Conservation (phyloP, 2,888 invertebrate species). For the Tromatobia lineatoria region DNA sequence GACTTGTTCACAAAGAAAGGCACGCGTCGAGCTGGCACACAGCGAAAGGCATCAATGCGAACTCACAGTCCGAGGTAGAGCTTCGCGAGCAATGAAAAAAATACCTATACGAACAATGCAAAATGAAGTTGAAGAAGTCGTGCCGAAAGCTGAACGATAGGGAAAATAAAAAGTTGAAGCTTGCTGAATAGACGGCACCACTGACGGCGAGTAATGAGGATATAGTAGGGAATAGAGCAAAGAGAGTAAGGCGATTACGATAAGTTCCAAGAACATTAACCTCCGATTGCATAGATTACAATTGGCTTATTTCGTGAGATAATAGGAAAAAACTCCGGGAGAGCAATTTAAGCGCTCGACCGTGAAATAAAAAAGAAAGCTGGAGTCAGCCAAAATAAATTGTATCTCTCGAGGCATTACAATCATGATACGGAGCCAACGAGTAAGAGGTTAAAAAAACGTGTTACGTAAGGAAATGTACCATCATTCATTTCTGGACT, state of each 20-base stretch:
- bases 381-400: neutral
- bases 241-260: neutral
- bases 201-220: neutral
- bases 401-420: neutral
- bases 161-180: neutral
- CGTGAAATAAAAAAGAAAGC: neutral
- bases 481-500: neutral
- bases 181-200: neutral
- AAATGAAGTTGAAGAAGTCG: neutral
- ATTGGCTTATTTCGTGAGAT: neutral
- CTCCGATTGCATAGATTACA: conserved; percentile 11
- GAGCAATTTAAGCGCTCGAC: neutral
- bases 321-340: neutral
- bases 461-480: neutral
- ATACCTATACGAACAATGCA: neutral
- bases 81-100: neutral
- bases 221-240: conserved; percentile 9
- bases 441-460: neutral
- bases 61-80: neutral
- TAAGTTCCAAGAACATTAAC: neutral
- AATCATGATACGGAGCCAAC: neutral
- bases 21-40: conserved; percentile 9
- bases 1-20: conserved; percentile 21
- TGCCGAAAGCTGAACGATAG: neutral
- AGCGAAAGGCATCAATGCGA: conserved; percentile 30